Evolutionary conservation across 1,140 invertebrate species (phyloP), one percentile per base, ranked within the genome.

Genomic region (Pogonomyrmex barbatus): DNA sequence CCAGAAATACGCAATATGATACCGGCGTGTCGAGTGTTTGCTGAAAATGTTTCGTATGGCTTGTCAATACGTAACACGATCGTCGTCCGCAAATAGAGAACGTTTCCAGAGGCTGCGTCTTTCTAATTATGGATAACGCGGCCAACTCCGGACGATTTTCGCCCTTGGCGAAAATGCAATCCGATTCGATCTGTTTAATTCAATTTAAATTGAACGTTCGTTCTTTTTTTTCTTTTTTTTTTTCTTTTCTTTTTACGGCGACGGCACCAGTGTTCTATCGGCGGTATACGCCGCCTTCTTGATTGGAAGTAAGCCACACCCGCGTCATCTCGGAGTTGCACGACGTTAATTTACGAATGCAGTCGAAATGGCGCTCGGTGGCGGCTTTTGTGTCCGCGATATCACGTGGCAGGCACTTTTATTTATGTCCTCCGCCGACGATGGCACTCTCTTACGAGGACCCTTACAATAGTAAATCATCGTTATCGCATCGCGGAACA

Each of bases 381-480:
- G 63, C n/a, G 42, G 54, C 67, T 81, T 52, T 68, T 85, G 45
- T 39, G 71, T 33, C n/a, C 85, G 45, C 50, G 78, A 88, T 88
- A 88, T 77, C 87, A 75, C 63, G 39, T 30, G 39, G n/a, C 63
- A 58, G 45, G 52, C 36, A 70, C 65, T 88, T 71, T 88, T 88
- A 81, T 84, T 76, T 76, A 70, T 47, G 36, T 56, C 47, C n/a
- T 33, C 42, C 14, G 68, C 33, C 77, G 52, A 60, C 67, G 54
- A 17, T 56, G 62, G 65, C 54, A 76, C 63, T 76, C 67, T 84
- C 71, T 62, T 87, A 62, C 71, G 67, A 71, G 30, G 36, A 76
- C 50, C 24, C 75, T 84, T 84, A 70, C 87, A 30, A 33, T 33
- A 30, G 70, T 71, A 83, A 90, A 86, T 89, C 79, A 89, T 90